Conservation (phyloP, 2,797 vertebrate genomes). For the Phrynocephalus forsythii region DNA sequence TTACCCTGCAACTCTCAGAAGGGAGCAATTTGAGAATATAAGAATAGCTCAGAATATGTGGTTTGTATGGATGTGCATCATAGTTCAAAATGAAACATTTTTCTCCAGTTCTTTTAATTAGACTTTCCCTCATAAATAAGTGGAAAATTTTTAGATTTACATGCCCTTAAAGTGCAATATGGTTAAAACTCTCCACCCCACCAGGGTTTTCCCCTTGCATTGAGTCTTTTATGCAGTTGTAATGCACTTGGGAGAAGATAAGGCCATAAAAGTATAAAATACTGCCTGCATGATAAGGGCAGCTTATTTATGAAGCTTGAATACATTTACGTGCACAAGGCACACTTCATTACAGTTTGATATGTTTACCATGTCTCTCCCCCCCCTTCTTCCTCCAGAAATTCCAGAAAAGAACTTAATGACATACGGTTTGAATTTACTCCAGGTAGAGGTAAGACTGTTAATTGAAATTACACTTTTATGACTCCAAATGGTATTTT, state of each 20-base stretch:
- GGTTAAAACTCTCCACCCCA: not conserved
- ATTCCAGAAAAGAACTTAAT: constrained; percentile 97
- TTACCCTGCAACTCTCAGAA: not conserved
- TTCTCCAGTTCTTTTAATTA: not conserved
- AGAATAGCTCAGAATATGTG: not conserved
- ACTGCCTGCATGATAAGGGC: constrained; percentile 45
- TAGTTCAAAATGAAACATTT: not conserved
- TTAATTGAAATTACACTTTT: constrained; percentile 72
- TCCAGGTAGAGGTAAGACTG: constrained; percentile 92
- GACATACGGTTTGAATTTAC: constrained; percentile 99
- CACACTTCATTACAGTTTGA: constrained; percentile 72
- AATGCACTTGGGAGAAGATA: constrained; percentile 45
- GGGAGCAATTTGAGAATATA: not conserved
- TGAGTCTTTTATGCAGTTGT: constrained; percentile 40
- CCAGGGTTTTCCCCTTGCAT: constrained; percentile 15
- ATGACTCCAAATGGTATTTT: constrained; percentile 68
- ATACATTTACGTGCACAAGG: constrained; percentile 64
- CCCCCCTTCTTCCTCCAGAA: constrained; percentile 78
- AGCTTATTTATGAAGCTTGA: constrained; percentile 63
- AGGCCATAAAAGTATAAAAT: constrained; percentile 53
- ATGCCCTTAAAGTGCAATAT: not conserved
- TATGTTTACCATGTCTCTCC: constrained; percentile 67
- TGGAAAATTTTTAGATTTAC: not conserved
- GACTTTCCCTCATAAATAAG: not conserved
- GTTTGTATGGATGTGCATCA: not conserved